Evolutionary conservation across 2,113 vertebrate genomes (phyloP).

Genomic region (Anarrhichthys ocellatus): DNA sequence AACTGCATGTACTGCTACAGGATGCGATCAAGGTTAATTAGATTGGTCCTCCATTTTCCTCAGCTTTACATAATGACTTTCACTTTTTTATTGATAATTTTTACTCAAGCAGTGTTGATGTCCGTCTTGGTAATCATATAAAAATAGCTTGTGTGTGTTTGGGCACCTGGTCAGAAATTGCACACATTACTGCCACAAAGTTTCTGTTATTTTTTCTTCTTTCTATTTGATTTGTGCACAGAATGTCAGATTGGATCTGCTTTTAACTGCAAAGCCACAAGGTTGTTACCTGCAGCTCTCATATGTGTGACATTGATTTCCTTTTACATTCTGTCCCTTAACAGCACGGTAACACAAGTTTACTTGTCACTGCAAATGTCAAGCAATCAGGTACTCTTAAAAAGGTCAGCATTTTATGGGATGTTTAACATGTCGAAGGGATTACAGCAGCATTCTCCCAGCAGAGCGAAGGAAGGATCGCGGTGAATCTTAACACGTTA

Average conservation of each 20-base stretch:
- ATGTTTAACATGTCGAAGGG: slow-evolving; percentile 74
- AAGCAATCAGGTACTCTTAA: slow-evolving; percentile 64
- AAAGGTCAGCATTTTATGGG: slow-evolving; percentile 77
- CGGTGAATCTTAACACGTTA: slow-evolving; percentile 28
- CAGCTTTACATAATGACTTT: background rate
- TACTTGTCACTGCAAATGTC: slow-evolving; percentile 78
- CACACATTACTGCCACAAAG: background rate
- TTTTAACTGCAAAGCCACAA: slow-evolving; percentile 12
- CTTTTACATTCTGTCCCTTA: slow-evolving; percentile 39
- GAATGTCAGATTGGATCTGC: slow-evolving; percentile 21
- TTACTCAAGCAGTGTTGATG: background rate
- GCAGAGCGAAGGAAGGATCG: slow-evolving; percentile 16
- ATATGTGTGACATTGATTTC: slow-evolving; percentile 65
- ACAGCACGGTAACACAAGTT: slow-evolving; percentile 59
- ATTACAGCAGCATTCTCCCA: slow-evolving; percentile 58
- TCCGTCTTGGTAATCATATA: background rate
- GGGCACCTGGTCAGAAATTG: background rate
- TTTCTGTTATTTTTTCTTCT: background rate
- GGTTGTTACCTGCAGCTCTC: slow-evolving; percentile 30
- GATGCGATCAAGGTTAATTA: background rate
- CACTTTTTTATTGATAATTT: background rate
- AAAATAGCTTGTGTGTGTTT: background rate
- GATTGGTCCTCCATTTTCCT: background rate
- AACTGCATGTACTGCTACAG: background rate
- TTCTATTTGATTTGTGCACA: slow-evolving; percentile 1